These are phyloP conservation scores for Oconnorella tubifera DNA, from an alignment of 2,888 invertebrate genomes.

Conservation along the genomic window DNA sequence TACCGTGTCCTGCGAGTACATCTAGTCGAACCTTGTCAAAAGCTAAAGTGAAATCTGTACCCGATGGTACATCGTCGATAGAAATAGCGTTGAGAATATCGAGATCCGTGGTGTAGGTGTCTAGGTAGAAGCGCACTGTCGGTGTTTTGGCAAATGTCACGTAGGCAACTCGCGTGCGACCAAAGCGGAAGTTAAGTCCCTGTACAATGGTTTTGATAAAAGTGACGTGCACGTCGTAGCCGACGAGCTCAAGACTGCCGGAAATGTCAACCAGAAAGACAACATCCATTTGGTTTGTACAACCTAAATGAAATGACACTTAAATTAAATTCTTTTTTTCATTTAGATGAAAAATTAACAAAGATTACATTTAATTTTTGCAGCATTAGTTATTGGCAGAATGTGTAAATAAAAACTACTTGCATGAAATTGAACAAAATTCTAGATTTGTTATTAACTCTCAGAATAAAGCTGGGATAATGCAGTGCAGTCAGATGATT, in stretches of 20 bases:
- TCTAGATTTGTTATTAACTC: no score
- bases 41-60: slow-evolving; percentile 28
- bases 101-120: slow-evolving; percentile 25
- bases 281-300: slow-evolving; percentile 27
- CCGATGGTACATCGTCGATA: slow-evolving; percentile 24
- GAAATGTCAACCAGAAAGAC: slow-evolving; percentile 33
- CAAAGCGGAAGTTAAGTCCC: slow-evolving; percentile 32
- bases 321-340: no score
- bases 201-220: slow-evolving; percentile 28
- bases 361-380: not conserved
- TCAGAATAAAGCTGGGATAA: no score
- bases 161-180: slow-evolving; percentile 25
- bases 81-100: slow-evolving; percentile 33
- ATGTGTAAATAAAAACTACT: no score
- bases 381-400: not conserved
- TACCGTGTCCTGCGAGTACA: slow-evolving; percentile 20
- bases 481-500: no score
- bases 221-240: slow-evolving; percentile 23
- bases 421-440: no score
- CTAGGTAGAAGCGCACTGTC: slow-evolving; percentile 26
- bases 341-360: not conserved
- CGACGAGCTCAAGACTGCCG: slow-evolving; percentile 26
- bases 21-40: slow-evolving; percentile 13
- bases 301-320: slow-evolving; percentile 4
- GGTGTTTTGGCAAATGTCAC: slow-evolving; percentile 26